Percentiles rank a stretch among this genome's conserved stretches.
Evolutionary conservation across 2,888 invertebrate species (phyloP).

Genomic region (Taphrorychus bicolor): DNA sequence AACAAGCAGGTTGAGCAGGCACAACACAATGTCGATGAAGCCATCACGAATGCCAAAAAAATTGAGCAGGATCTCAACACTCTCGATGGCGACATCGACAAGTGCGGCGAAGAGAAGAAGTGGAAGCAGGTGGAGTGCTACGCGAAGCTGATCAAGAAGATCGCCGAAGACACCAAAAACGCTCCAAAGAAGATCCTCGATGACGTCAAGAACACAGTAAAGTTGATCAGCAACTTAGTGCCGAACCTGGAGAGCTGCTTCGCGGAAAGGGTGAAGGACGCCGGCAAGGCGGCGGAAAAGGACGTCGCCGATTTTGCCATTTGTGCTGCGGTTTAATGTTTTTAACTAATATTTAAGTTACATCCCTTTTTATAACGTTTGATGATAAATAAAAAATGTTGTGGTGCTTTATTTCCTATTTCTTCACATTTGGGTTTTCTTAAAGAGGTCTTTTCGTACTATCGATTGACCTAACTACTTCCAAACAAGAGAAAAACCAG

Average conservation of each 20-base stretch:
- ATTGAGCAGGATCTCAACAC: slow-evolving; percentile 27
- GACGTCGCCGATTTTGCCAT: slow-evolving; percentile 35
- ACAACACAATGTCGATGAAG: slow-evolving; percentile 26
- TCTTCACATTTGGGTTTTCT: too few relatives aligned
- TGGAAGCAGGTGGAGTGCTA: slow-evolving; percentile 31
- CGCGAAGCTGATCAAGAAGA: slow-evolving; percentile 28
- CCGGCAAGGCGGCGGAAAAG: slow-evolving; percentile 20
- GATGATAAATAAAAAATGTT: too few relatives aligned
- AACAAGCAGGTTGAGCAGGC: slow-evolving; percentile 27
- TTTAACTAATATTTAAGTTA: too few relatives aligned
- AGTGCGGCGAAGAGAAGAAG: slow-evolving; percentile 21
- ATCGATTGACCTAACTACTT: too few relatives aligned
- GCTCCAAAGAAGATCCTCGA: slow-evolving; percentile 30
- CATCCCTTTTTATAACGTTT: too few relatives aligned
- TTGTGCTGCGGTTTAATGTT: too few relatives aligned
- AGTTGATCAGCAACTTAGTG: slow-evolving; percentile 19
- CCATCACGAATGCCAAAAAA: slow-evolving; percentile 21
- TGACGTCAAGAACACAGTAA: slow-evolving; percentile 27
- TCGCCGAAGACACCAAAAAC: slow-evolving; percentile 25
- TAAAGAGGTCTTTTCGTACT: too few relatives aligned
- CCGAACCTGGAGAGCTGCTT: slow-evolving; percentile 28
- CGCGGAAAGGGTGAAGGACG: slow-evolving; percentile 11
- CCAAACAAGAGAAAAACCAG: too few relatives aligned
- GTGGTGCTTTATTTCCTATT: too few relatives aligned
- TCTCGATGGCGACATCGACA: slow-evolving; percentile 32